A percentile compares a stretch with the other conserved stretches of the same genome.
Conservation (phyloP, 2,888 invertebrate genomes). For the Trachelus iudaicus region DNA sequence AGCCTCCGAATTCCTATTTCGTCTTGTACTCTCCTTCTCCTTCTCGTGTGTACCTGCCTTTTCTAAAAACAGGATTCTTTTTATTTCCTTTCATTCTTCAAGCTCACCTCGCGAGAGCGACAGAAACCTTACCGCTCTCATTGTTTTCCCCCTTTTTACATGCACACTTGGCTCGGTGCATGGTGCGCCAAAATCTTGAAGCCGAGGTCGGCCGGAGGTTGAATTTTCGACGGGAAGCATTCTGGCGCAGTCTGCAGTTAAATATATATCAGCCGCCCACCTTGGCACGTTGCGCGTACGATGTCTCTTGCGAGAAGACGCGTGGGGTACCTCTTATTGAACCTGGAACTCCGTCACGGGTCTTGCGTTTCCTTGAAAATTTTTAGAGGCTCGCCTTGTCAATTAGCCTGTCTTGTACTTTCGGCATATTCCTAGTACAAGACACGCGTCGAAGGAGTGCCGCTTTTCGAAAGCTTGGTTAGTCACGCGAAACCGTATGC, state of each 20-base stretch:
- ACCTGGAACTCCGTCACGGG: not conserved
- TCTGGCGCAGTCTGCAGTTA: slow-evolving; percentile 32
- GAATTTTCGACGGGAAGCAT: slow-evolving; percentile 39
- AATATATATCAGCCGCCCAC: slow-evolving; percentile 15
- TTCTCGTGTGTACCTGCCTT: not conserved
- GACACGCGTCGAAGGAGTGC: not conserved
- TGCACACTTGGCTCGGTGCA: not conserved
- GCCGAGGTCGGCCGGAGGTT: slow-evolving; percentile 32
- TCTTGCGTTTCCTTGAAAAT: not conserved
- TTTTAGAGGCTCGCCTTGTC: not conserved
- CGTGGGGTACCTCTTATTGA: not conserved
- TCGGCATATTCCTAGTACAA: not conserved
- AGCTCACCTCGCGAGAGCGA: not conserved
- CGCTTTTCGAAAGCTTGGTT: not conserved
- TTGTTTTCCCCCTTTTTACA: not conserved
- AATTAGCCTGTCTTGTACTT: not conserved
- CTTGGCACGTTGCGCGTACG: not conserved
- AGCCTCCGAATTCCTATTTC: slow-evolving; percentile 6
- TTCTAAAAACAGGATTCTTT: not conserved
- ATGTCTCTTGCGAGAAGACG: not conserved
- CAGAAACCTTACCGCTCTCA: not conserved
- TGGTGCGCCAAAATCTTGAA: slow-evolving; percentile 19
- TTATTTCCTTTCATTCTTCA: not conserved
- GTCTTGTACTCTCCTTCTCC: not conserved
- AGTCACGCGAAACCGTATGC: not conserved